A percentile compares a stretch with the other conserved stretches of the same genome.
Conservation (phyloP, 2,888 invertebrate genomes). For the Agapostemon virescens region DNA sequence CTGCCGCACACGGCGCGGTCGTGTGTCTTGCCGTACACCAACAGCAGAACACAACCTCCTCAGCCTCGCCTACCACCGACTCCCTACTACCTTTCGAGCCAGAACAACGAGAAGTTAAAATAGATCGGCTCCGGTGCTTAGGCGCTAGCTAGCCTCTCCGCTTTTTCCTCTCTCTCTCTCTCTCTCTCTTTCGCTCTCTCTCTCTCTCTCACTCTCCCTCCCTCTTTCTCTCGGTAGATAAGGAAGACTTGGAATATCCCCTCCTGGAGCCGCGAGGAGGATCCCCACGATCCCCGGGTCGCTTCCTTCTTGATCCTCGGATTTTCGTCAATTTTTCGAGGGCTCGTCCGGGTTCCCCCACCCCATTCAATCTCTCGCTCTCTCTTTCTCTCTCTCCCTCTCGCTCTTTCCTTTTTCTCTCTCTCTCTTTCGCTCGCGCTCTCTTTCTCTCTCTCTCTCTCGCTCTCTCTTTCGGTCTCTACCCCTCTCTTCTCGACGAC, state of each 20-base stretch:
- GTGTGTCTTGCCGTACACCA: constrained; percentile 52
- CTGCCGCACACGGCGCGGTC: constrained; percentile 33
- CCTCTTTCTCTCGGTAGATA: constrained; percentile 6
- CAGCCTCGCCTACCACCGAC: constrained; percentile 56
- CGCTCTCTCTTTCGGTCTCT: constrained; percentile 20
- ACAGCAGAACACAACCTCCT: constrained; percentile 45
- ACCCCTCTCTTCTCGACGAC: constrained; percentile 60
- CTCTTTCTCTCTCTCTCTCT: no score
- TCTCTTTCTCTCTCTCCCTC: not conserved
- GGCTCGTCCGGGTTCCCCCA: constrained; percentile 60
- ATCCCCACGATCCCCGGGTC: not conserved
- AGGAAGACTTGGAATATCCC: constrained; percentile 12
- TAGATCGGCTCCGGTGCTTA: constrained; percentile 65
- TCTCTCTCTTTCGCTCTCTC: not conserved
- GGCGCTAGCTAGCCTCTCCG: constrained; percentile 36
- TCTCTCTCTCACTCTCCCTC: not conserved
- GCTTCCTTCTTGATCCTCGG: constrained; percentile 21
- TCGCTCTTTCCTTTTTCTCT: constrained; percentile 28
- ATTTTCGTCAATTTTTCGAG: constrained; percentile 49
- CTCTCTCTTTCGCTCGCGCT: no score
- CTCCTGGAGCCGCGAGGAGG: constrained; percentile 1
- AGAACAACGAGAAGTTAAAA: constrained; percentile 70
- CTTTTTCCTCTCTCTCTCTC: not conserved
- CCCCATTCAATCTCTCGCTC: not conserved
- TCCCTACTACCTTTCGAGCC: constrained; percentile 51